phyloP scores from a whole-genome alignment of 2,113 vertebrate genomes.

The Candoia aspera region DNA sequence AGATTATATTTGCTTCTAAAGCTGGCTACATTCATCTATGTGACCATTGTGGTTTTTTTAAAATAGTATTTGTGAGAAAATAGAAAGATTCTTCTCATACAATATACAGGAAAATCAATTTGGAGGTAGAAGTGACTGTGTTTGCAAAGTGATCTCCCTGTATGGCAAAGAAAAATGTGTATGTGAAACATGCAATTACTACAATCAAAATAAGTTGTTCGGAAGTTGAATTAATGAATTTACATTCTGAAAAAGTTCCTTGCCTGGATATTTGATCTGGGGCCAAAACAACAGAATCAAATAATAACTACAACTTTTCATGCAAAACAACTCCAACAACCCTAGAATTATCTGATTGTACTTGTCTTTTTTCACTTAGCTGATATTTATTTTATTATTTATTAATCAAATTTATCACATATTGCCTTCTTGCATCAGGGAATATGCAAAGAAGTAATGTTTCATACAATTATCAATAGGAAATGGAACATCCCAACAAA shows the following conservation, averaged over 20 bases:
- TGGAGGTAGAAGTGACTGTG: neutral
- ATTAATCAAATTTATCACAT: too few relatives aligned
- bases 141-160: neutral
- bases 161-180: neutral
- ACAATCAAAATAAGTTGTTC: neutral
- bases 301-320: neutral
- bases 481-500: neutral
- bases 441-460: neutral
- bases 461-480: neutral
- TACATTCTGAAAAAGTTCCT: neutral
- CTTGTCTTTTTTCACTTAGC: neutral
- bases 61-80: too few relatives aligned
- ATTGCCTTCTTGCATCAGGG: neutral
- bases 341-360: neutral
- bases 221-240: neutral
- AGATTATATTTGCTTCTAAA: neutral
- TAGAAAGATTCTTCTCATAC: neutral
- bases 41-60: neutral
- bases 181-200: neutral
- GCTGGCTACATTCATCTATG: neutral
- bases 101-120: neutral
- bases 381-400: too few relatives aligned
- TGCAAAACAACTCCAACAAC: neutral
- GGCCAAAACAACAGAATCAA: neutral
- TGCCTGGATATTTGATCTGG: neutral